A percentile compares a stretch with the other conserved stretches of the same genome.
Conservation (phyloP, 2,113 vertebrate species). For the Tretioscincus oriximinensis region DNA sequence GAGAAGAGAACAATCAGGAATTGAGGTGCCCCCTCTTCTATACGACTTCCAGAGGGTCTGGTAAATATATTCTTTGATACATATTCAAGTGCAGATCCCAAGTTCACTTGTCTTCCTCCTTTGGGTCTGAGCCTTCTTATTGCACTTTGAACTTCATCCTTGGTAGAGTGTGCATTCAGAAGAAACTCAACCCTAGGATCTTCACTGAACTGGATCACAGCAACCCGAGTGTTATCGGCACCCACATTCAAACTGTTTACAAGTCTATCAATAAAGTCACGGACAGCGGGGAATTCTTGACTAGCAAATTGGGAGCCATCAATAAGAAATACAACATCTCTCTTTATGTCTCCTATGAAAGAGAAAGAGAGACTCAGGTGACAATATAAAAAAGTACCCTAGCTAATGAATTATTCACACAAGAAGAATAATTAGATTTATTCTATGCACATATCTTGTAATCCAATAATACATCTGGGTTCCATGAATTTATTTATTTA, state of each 20-base stretch:
- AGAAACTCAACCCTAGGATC: constrained; percentile 82
- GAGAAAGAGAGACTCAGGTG: constrained; percentile 10
- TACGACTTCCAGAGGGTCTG: constrained; percentile 87
- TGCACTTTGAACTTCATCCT: constrained; percentile 80
- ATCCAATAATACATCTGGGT: too few species aligned
- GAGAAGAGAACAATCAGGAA: constrained; percentile 89
- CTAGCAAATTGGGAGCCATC: constrained; percentile 80
- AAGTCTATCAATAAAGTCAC: constrained; percentile 80
- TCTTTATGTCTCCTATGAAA: constrained; percentile 72
- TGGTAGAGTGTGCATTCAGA: constrained; percentile 84
- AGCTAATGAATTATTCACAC: background rate
- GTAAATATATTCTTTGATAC: constrained; percentile 87
- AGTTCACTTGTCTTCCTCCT: constrained; percentile 81
- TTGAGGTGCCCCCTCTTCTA: constrained; percentile 91
- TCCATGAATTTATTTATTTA: too few species aligned
- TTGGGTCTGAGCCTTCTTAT: constrained; percentile 75
- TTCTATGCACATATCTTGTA: too few species aligned
- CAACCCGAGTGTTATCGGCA: constrained; percentile 82
- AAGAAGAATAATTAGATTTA: too few species aligned
- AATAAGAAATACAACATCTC: constrained; percentile 90
- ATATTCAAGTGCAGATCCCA: constrained; percentile 86
- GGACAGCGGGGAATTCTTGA: constrained; percentile 80
- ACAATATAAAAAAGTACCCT: background rate
- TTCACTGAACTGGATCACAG: constrained; percentile 91
- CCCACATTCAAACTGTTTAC: constrained; percentile 85